Evolutionary conservation across 2,797 vertebrate genomes (phyloP), one percentile per base, ranked within the genome.

Genomic region (Poecilia picta): DNA sequence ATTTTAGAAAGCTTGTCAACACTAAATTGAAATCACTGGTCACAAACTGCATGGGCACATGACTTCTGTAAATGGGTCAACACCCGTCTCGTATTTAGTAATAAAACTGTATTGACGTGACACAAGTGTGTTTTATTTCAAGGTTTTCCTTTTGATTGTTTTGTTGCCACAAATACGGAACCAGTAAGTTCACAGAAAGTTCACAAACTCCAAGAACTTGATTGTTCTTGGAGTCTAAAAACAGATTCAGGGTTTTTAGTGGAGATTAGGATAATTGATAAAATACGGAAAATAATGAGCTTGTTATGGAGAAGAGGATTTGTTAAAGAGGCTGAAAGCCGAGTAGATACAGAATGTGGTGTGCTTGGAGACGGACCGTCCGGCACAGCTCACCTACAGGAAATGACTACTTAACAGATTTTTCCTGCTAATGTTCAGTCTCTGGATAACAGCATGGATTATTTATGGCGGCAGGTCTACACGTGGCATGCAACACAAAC

Each of bases 21-120:
- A 46, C 39, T 41, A 23, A 80, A 88, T 43, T 75, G 2, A 81
- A 88, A 71, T 83, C 45, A 75, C 72, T 66, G 39, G 33, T 49
- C 46, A 75, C 11, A 45, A 11, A 78, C 55, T 78, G 64, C 73
- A 36, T 59, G 57, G 15, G 53, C 0, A 5, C 33, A 49, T 28
- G 33, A 76, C 18, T 53, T n/a, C 51, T 53, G 51, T 25, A 4
- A 23, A 39, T 8, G 18, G 31, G 62, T 66, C 62, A 36, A 36
- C 62, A 39, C 16, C 33, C 18, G 20, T 20, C 18, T 23, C 3
- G 4, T 66, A 10, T 20, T 33, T 36, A 66, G 7, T 10, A 4
- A 66, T 66, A 23, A 36, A 66, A 66, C 15, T 64, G 16, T 20
- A 13, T 25, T n/a, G 8, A 25, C 12, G 25, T 5, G 53, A 11